Conservation (phyloP, 2,113 vertebrate genomes). For the Podilymbus podiceps region DNA sequence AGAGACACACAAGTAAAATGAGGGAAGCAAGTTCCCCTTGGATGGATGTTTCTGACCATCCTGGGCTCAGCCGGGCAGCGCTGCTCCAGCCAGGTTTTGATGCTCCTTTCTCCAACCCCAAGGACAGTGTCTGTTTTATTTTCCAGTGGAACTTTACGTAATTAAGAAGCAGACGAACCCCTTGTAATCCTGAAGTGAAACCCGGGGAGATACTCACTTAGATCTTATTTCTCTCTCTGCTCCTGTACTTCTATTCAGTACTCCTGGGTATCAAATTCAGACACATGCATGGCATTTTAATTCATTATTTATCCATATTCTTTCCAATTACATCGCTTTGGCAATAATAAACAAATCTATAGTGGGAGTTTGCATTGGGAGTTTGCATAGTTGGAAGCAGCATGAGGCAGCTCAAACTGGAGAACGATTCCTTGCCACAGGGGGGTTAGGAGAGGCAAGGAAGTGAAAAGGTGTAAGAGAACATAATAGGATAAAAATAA, state of each 20-base stretch:
- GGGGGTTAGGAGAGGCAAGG: neutral
- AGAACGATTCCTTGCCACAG: neutral
- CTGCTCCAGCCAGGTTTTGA: neutral
- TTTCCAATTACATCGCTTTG: neutral
- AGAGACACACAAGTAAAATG: neutral
- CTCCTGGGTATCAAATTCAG: neutral
- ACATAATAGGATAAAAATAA: constrained; percentile 44
- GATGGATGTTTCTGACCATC: neutral
- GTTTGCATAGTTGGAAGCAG: neutral
- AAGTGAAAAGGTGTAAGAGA: constrained; percentile 24
- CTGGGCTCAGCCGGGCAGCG: neutral
- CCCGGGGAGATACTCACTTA: neutral
- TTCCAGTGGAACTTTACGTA: neutral
- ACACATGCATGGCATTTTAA: neutral
- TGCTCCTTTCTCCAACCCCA: neutral
- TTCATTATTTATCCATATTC: constrained; percentile 31
- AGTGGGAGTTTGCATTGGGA: neutral
- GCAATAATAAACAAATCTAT: neutral
- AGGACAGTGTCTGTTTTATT: neutral
- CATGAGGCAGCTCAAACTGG: neutral
- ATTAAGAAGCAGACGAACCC: neutral
- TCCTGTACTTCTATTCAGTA: neutral
- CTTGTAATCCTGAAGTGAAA: neutral
- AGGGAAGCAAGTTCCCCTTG: neutral
- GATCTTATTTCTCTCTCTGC: neutral